These are phyloP conservation scores for Stictocephala bisonia DNA, from an alignment of 2,888 invertebrate species.

Conservation along the genomic window DNA sequence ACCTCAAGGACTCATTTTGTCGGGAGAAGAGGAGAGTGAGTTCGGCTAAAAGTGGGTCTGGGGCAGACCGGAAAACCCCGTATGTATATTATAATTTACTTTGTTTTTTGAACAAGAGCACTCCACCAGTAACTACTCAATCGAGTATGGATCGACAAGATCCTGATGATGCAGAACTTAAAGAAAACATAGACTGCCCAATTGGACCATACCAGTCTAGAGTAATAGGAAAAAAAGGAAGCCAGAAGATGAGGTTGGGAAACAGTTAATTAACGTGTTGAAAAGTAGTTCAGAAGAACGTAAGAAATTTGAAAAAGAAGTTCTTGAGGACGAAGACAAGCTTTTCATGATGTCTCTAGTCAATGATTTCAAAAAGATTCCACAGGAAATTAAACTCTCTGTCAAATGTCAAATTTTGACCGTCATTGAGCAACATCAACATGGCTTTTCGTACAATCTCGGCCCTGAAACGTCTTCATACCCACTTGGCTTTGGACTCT, in stretches of 20 bases:
- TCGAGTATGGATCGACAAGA: neutral
- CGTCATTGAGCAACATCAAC: slow-evolving; percentile 19
- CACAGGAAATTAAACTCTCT: neutral
- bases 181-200: neutral
- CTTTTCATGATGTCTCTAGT: slow-evolving; percentile 15
- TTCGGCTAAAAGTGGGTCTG: neutral
- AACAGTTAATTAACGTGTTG: slow-evolving; percentile 7
- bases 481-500: neutral
- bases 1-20: neutral
- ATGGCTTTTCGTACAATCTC: neutral
- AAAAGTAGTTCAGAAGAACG: neutral
- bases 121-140: slow-evolving; percentile 2
- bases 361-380: slow-evolving; percentile 17
- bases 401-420: slow-evolving; percentile 12
- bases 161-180: neutral
- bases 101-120: neutral
- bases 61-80: slow-evolving; percentile 3
- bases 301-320: neutral
- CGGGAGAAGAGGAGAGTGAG: neutral
- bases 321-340: slow-evolving; percentile 14
- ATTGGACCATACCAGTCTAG: slow-evolving; percentile 3
- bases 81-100: slow-evolving; percentile 17
- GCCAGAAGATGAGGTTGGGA: slow-evolving; percentile 14
- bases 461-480: neutral
- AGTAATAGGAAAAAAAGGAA: neutral